Percentiles rank a stretch among this genome's conserved stretches.
These are phyloP conservation scores for Columba guinea DNA, from an alignment of 2,797 vertebrate genomes.

Conservation along the genomic window DNA sequence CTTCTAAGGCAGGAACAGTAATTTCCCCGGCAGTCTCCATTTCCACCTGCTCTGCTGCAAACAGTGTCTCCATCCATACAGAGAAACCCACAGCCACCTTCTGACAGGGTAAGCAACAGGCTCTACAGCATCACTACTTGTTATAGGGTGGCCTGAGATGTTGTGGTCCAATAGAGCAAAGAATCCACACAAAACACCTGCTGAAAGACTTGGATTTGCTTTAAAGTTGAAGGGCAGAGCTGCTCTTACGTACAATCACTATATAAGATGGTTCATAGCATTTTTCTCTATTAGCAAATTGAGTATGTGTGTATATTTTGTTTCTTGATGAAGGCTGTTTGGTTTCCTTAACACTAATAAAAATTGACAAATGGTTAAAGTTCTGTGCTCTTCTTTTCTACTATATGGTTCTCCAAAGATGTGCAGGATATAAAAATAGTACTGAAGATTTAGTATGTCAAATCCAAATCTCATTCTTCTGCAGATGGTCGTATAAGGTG, in stretches of 20 bases:
- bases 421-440: rapidly evolving
- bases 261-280: not conserved
- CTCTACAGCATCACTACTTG: not conserved
- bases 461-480: not conserved
- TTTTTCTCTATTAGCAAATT: not conserved
- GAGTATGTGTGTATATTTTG: constrained; percentile 40
- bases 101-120: rapidly evolving
- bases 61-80: rapidly evolving
- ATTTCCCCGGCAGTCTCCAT: not conserved
- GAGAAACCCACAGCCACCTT: not conserved
- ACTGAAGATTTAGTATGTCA: not conserved
- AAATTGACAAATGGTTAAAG: not conserved
- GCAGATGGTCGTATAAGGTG: not conserved
- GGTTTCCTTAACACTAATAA: constrained; percentile 49
- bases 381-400: not conserved
- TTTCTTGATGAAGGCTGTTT: constrained; percentile 7
- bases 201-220: not conserved
- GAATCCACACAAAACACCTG: not conserved
- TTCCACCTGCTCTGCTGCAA: not conserved
- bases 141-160: not conserved
- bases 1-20: not conserved
- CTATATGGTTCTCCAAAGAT: not conserved
- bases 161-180: not conserved
- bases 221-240: not conserved
- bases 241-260: constrained; percentile 1